Evolutionary conservation across 2,113 vertebrate species (phyloP).

Genomic region (Lepisosteus oculatus): DNA sequence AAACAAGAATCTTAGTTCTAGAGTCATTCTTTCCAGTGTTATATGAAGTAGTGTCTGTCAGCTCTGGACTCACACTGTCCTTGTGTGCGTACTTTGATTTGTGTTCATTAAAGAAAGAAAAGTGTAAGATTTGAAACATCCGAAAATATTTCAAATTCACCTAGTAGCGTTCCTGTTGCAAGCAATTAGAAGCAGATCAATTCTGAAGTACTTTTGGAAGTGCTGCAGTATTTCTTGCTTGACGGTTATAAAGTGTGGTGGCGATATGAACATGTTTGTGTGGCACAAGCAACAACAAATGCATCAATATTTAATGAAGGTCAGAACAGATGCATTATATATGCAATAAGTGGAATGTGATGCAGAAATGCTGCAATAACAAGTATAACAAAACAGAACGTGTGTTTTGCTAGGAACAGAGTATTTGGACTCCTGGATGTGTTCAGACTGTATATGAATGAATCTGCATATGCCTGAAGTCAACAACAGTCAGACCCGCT

Average conservation of each 20-base stretch:
- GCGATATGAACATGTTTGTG: background rate
- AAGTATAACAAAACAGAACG: background rate
- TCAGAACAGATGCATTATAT: constrained; percentile 14
- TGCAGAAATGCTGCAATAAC: constrained; percentile 12
- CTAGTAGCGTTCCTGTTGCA: no score
- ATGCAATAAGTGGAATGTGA: background rate
- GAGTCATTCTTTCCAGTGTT: no score
- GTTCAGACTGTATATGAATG: constrained; percentile 5
- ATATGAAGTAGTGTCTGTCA: no score
- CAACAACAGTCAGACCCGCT: no score
- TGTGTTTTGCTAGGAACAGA: background rate
- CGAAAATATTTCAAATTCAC: no score
- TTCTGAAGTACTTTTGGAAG: background rate
- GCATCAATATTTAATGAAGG: constrained; percentile 15
- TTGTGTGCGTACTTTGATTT: no score
- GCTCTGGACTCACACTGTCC: no score
- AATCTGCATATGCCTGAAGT: background rate
- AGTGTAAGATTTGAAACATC: no score
- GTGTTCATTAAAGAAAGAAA: no score
- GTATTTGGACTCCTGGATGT: background rate
- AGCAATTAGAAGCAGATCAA: background rate
- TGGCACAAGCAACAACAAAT: background rate
- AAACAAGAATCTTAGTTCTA: no score
- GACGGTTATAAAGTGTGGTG: background rate
- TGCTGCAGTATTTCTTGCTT: constrained; percentile 3